phyloP scores from a whole-genome alignment of 92 coral and sea anemone genomes.

The Porites rus region DNA sequence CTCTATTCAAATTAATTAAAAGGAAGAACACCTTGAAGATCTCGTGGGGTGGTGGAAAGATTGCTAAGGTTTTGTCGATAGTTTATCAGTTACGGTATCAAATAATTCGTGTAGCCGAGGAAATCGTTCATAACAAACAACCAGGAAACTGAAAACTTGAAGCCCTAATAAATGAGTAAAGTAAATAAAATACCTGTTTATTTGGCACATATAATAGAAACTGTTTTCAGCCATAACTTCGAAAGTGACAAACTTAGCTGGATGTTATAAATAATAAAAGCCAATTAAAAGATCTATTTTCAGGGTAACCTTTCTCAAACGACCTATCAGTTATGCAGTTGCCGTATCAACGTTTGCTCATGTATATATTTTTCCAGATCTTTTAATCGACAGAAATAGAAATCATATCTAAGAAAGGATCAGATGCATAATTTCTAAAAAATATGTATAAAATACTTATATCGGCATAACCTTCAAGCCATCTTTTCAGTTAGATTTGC shows the following conservation, averaged over 20 bases:
- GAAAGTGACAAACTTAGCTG: neutral
- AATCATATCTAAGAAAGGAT: neutral
- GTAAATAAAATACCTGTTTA: neutral
- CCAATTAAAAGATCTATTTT: neutral
- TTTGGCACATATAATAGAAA: neutral
- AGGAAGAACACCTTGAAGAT: too few relatives aligned
- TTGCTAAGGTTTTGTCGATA: too few relatives aligned
- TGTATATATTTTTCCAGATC: neutral
- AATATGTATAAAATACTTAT: too few relatives aligned
- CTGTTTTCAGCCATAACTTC: neutral
- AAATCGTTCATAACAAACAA: too few relatives aligned
- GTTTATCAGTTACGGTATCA: too few relatives aligned
- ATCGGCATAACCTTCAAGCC: neutral
- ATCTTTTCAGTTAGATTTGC: neutral
- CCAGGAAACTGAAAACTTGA: too few relatives aligned
- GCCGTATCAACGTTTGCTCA: slow-evolving; percentile 9
- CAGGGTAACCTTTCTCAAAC: neutral
- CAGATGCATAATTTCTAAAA: too few relatives aligned
- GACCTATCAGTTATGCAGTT: neutral
- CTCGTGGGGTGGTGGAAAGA: too few relatives aligned
- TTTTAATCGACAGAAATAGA: neutral
- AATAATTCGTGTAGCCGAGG: too few relatives aligned
- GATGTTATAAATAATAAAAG: neutral
- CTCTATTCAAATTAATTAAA: too few relatives aligned
- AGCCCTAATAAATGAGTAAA: neutral